These are phyloP conservation scores for Thunnus thynnus DNA, from an alignment of 2,113 vertebrate genomes.

Conservation along the genomic window DNA sequence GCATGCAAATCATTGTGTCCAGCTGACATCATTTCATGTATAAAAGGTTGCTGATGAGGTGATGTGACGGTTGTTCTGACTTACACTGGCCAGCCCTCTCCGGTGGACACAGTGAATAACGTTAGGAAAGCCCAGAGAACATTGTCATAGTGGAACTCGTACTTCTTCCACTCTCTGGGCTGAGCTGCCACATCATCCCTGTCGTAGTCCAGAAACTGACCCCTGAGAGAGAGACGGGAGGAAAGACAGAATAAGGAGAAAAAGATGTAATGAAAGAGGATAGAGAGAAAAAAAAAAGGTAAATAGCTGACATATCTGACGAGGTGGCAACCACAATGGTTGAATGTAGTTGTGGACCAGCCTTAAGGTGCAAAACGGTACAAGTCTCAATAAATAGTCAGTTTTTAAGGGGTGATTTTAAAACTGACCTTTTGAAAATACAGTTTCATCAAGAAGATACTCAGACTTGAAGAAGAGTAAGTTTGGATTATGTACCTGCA, in stretches of 20 bases:
- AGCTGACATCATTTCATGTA: neutral
- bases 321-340: no score
- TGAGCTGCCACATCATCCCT: constrained; percentile 90
- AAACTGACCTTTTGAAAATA: neutral
- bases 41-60: neutral
- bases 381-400: neutral
- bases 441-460: neutral
- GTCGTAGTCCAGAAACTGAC: constrained; percentile 95
- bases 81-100: constrained; percentile 98
- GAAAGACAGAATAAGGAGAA: neutral
- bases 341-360: neutral
- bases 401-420: neutral
- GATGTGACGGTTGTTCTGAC: constrained; percentile 69
- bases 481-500: constrained; percentile 87
- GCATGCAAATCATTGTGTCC: neutral
- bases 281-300: neutral
- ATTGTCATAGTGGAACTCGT: constrained; percentile 97
- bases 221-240: constrained; percentile 80
- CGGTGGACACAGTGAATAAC: constrained; percentile 97
- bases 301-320: neutral
- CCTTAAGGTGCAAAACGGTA: neutral
- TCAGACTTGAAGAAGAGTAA: neutral
- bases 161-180: constrained; percentile 95
- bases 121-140: constrained; percentile 98
- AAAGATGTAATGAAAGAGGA: neutral